Percentiles rank a stretch among this genome's conserved stretches.
These are phyloP conservation scores for Bombyx huttoni DNA, from an alignment of 2,888 invertebrate species.

Conservation along the genomic window DNA sequence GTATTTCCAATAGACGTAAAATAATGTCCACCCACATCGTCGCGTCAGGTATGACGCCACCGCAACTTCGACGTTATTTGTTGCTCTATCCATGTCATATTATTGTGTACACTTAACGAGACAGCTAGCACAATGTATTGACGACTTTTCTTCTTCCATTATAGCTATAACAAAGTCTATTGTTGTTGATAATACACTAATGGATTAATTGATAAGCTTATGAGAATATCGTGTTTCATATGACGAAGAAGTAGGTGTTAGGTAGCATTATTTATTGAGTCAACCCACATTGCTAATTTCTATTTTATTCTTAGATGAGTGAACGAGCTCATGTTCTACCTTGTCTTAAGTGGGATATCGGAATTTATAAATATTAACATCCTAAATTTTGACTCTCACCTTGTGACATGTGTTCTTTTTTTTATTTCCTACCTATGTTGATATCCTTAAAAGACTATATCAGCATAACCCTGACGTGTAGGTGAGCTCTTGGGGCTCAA, in stretches of 20 bases:
- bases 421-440: no score
- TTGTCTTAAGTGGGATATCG: no score
- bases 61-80: not conserved
- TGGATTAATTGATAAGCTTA: not conserved
- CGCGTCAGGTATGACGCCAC: constrained; percentile 4
- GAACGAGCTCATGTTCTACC: no score
- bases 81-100: not conserved
- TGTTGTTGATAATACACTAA: not conserved
- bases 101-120: not conserved
- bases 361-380: no score
- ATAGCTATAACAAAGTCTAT: not conserved
- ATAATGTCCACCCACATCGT: constrained; percentile 26
- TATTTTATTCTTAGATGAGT: no score
- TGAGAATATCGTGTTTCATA: not conserved
- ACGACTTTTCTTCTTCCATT: not conserved
- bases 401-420: no score
- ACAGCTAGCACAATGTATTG: not conserved
- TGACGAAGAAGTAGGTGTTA: not conserved
- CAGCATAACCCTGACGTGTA: no score
- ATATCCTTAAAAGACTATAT: no score
- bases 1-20: constrained; percentile 25
- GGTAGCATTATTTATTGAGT: no score
- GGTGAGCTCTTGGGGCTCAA: no score
- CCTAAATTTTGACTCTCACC: no score
- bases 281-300: no score